Conservation (phyloP, 2,797 vertebrate genomes). For the Enteromius paludinosus region DNA sequence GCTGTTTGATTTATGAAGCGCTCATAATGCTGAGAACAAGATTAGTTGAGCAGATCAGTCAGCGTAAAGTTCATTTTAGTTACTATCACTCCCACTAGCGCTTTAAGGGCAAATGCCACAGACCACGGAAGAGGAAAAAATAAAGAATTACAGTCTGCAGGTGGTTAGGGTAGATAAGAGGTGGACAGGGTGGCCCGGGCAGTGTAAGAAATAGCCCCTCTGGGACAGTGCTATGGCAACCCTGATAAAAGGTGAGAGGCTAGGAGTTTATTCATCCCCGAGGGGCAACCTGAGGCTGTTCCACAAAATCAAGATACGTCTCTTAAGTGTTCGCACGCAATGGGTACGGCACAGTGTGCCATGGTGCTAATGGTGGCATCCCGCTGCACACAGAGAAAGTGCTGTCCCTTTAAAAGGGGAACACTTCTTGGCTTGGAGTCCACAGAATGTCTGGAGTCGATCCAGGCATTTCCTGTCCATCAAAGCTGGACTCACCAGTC, state of each 20-base stretch:
- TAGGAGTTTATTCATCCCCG: conserved; percentile 12
- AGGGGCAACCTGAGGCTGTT: conserved; percentile 29
- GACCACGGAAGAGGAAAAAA: conserved; percentile 50
- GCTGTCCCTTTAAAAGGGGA: conserved; percentile 52
- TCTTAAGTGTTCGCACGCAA: conserved; percentile 14
- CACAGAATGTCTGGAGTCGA: conserved; percentile 51
- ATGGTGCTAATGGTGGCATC: conserved; percentile 10
- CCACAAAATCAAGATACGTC: conserved; percentile 29
- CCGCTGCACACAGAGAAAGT: neutral
- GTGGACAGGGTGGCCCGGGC: conserved; percentile 33
- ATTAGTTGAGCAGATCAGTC: conserved; percentile 27
- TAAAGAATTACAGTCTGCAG: conserved; percentile 45
- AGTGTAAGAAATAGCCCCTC: conserved; percentile 37
- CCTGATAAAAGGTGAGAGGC: conserved; percentile 45
- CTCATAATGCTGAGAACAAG: conserved; percentile 28
- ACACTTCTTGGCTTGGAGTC: conserved; percentile 41
- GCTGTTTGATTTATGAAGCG: conserved; percentile 23
- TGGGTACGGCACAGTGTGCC: neutral
- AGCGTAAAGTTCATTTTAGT: conserved; percentile 29
- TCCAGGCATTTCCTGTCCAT: conserved; percentile 64
- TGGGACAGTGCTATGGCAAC: conserved; percentile 27
- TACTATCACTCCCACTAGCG: conserved; percentile 19
- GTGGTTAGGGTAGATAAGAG: conserved; percentile 44
- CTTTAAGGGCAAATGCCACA: conserved; percentile 48
- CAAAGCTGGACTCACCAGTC: conserved; percentile 50